phyloP scores from a whole-genome alignment of 2,113 vertebrate genomes.

The Xerus inauris region DNA sequence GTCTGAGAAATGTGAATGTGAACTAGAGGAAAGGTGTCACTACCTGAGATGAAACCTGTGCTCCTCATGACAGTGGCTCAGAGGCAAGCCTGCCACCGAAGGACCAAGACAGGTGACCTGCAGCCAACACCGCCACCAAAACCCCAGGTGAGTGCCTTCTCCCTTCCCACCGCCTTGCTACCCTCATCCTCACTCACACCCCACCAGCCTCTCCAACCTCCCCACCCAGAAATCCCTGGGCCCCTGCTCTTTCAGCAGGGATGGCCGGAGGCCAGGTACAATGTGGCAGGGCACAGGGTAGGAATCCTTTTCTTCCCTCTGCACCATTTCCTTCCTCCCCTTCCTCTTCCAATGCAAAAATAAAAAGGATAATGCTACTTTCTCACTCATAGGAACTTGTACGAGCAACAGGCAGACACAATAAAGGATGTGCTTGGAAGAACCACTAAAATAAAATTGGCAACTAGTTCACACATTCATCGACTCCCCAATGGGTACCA shows the following conservation, averaged over 20 bases:
- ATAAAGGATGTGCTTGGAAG: background rate
- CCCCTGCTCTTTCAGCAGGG: too few species aligned
- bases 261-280: fast-evolving
- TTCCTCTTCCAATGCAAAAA: background rate
- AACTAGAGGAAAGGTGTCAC: background rate
- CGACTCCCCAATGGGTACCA: too few species aligned
- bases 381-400: background rate
- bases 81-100: background rate
- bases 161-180: background rate
- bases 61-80: background rate
- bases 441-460: background rate
- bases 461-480: background rate
- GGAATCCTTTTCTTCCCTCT: background rate
- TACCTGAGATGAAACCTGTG: background rate
- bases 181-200: fast-evolving
- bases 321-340: background rate
- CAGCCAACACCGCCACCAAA: background rate
- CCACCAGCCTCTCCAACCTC: too few species aligned
- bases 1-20: background rate
- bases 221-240: fast-evolving
- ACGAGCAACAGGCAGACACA: background rate
- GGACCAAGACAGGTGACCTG: background rate
- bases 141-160: background rate
- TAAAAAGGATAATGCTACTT: background rate
- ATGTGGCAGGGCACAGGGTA: too few species aligned